Evolutionary conservation across 2,797 vertebrate species (phyloP).

Genomic region (Anguilla megastoma): DNA sequence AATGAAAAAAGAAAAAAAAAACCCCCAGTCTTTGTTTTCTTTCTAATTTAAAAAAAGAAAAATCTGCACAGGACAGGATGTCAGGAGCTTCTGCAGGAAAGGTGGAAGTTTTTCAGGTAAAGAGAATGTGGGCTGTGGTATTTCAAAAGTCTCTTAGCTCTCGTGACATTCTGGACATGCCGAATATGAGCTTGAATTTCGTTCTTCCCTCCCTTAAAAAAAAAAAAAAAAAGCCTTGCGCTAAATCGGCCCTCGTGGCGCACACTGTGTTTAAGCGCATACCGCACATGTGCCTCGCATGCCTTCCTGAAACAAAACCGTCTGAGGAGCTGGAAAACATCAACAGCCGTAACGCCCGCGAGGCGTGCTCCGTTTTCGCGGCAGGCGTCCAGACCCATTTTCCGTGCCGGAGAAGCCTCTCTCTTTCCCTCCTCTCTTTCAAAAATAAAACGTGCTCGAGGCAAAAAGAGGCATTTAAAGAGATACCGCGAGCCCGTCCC

Average conservation of each 20-base stretch:
- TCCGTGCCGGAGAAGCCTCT: constrained; percentile 39
- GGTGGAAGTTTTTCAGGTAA: not conserved
- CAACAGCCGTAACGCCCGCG: constrained; percentile 21
- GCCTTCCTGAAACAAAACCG: constrained; percentile 2
- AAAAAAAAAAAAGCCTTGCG: not conserved
- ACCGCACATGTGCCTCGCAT: constrained; percentile 15
- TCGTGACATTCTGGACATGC: not conserved
- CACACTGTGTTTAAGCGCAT: constrained; percentile 26
- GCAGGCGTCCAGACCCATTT: constrained; percentile 9
- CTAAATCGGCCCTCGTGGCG: not conserved
- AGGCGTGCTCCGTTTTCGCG: constrained; percentile 14
- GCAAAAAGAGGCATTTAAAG: constrained; percentile 53
- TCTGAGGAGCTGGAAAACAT: constrained; percentile 28
- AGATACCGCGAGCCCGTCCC: constrained; percentile 49
- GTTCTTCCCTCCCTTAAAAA: constrained; percentile 13
- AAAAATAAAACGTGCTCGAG: constrained; percentile 28
- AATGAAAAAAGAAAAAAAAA: not conserved
- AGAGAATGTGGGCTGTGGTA: not conserved
- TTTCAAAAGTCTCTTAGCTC: not conserved
- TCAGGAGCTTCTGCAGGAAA: not conserved
- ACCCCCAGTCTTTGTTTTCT: not conserved
- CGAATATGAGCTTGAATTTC: not conserved
- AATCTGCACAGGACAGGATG: not conserved
- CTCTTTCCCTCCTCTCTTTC: not conserved
- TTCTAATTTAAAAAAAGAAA: not conserved